Base-by-base conservation (phyloP, 2,113 vertebrate genomes). In the Uropsilus gracilis region DNA sequence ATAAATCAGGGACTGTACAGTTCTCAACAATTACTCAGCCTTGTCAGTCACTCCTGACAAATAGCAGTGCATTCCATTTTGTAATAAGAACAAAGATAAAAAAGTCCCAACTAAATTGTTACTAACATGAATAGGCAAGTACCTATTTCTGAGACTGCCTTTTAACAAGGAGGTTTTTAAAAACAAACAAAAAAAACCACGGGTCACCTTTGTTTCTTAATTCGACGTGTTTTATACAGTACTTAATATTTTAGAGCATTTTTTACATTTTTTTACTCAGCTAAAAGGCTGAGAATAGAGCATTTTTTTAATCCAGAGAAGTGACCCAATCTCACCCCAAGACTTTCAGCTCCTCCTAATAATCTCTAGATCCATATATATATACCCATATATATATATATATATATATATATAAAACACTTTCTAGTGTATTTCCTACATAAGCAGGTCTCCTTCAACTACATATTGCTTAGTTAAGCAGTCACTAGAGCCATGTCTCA, bases 201-300 rank as follows among this genome's bases (percentile, higher is more conserved):
- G 13, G 30, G 11, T 69, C 59, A 59, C 63, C 46, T 94, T 89
- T 78, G 18, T 94, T 85, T 76, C 32, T 94, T 81, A 86, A 34
- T 17, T 63, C 30, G 34, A 61, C 44, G 22, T 85, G 18, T 61
- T 80, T 78, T 42, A 66, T 80, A 8, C 26, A 66, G 7, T 85
- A 39, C 4, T 66, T 72, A 16, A 37, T 89, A 48, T 72, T 80
- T 64, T 59, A 92, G 46, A 55, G n/a, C 22, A 6, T 22, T 55
- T 57, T 32, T n/a, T 34, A 17, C 20, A 37, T 17, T 37, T 37
- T 17, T 22, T 71, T n/a, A n/a, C 37, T 71, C 42, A 71, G 18
- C 22, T 4, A 34, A 39, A 69, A 69, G 20, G 68, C 37, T 13
- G 20, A 42, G 22, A 42, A 26, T 73, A 73, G 71, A 16, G 26